Conservation (phyloP, 2,888 invertebrate species). For the Eupelmus urozonus region DNA sequence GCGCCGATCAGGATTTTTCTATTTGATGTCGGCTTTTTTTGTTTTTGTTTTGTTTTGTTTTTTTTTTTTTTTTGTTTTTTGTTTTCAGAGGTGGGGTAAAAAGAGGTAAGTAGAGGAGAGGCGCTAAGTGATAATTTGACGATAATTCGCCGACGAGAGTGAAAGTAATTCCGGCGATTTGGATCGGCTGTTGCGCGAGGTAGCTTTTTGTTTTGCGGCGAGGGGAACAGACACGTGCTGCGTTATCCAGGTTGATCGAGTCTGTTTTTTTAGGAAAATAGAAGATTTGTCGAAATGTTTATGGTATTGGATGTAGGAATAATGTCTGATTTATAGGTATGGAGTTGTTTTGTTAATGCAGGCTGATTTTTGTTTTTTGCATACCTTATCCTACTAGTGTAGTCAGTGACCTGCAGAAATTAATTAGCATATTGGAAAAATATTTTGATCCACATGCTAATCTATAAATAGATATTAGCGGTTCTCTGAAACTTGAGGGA, state of each 20-base stretch:
- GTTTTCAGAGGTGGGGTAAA: background rate
- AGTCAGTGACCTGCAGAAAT: background rate
- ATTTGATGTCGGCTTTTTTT: background rate
- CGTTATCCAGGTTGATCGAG: too few relatives aligned
- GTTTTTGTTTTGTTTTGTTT: background rate
- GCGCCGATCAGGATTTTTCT: background rate
- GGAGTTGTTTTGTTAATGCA: too few relatives aligned
- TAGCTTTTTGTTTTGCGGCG: too few relatives aligned
- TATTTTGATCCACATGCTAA: constrained; percentile 11
- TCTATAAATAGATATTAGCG: too few relatives aligned
- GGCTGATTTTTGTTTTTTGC: too few relatives aligned
- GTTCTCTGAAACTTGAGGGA: too few relatives aligned
- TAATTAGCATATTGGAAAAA: background rate
- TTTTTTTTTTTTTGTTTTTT: background rate
- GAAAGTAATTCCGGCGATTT: constrained; percentile 48
- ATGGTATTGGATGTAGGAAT: too few relatives aligned
- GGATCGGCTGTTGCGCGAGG: too few relatives aligned
- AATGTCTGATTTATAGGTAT: too few relatives aligned
- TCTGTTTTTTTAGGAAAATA: too few relatives aligned
- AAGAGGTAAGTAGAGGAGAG: background rate
- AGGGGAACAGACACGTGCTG: too few relatives aligned
- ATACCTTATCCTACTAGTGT: background rate
- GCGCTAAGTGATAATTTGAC: constrained; percentile 13
- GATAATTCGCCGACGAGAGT: constrained; percentile 39
- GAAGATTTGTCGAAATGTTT: too few relatives aligned